Conservation (phyloP, 2,797 vertebrate genomes). For the Vultur gryphus region DNA sequence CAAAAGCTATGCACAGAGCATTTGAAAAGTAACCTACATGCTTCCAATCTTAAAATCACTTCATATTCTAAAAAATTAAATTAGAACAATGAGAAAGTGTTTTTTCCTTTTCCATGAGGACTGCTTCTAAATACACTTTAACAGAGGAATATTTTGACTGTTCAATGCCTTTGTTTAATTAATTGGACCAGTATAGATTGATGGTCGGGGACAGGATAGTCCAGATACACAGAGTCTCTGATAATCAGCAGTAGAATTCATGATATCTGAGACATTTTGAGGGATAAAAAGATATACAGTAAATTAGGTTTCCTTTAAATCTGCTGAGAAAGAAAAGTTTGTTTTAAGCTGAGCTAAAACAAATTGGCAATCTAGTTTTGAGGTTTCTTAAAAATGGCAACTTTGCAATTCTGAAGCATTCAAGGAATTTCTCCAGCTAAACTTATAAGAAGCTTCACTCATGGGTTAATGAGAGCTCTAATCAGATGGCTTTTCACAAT, state of each 20-base stretch:
- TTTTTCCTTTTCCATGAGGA: neutral
- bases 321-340: neutral
- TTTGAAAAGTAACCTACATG: neutral
- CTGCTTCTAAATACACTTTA: neutral
- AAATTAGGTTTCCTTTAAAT: neutral
- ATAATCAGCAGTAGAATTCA: neutral
- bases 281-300: neutral
- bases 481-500: conserved; percentile 66
- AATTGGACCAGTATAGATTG: neutral
- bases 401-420: conserved; percentile 51
- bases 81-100: neutral
- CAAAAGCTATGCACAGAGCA: neutral
- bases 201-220: neutral
- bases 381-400: conserved; percentile 28
- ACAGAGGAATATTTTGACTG: neutral
- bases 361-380: neutral
- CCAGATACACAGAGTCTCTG: neutral
- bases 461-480: conserved; percentile 55
- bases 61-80: neutral
- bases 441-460: conserved; percentile 26
- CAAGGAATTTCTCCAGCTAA: conserved; percentile 51
- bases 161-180: neutral
- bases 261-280: neutral
- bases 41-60: neutral
- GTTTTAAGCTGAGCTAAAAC: conserved; percentile 18